Evolutionary conservation across 2,888 invertebrate species (phyloP).

Genomic region (Desoria tigrina): DNA sequence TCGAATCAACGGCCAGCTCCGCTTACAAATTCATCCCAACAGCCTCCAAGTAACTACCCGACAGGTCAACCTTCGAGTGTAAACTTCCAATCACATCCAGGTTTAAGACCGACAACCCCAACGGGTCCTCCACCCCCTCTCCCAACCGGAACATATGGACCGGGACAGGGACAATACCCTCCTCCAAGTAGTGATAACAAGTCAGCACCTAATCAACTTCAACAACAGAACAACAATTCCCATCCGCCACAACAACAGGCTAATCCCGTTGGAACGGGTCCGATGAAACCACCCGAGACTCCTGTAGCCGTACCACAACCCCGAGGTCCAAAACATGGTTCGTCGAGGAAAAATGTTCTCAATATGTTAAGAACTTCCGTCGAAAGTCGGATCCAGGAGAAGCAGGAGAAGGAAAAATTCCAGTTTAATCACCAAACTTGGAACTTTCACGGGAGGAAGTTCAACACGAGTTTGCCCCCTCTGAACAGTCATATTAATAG

Average conservation of each 20-base stretch:
- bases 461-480: slow-evolving; percentile 48
- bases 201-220: slow-evolving; percentile 13
- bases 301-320: slow-evolving; percentile 25
- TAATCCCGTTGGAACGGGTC: not conserved
- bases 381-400: slow-evolving; percentile 49
- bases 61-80: not conserved
- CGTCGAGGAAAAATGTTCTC: slow-evolving; percentile 48
- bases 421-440: slow-evolving; percentile 54
- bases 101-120: slow-evolving; percentile 29
- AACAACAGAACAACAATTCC: not conserved
- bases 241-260: slow-evolving; percentile 17
- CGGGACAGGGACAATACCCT: slow-evolving; percentile 11
- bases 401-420: slow-evolving; percentile 52
- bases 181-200: slow-evolving; percentile 11
- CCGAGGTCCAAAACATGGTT: slow-evolving; percentile 28
- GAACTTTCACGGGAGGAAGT: slow-evolving; percentile 53
- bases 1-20: slow-evolving; percentile 25
- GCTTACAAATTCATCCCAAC: slow-evolving; percentile 19
- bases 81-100: slow-evolving; percentile 37
- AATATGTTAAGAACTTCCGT: slow-evolving; percentile 49
- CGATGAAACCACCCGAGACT: slow-evolving; percentile 45
- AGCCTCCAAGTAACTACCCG: slow-evolving; percentile 1
- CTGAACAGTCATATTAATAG: slow-evolving; percentile 28
- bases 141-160: slow-evolving; percentile 18
- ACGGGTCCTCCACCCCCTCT: slow-evolving; percentile 33